Base-by-base conservation (phyloP, 2,113 vertebrate genomes). In the Myiagra hebetior region DNA sequence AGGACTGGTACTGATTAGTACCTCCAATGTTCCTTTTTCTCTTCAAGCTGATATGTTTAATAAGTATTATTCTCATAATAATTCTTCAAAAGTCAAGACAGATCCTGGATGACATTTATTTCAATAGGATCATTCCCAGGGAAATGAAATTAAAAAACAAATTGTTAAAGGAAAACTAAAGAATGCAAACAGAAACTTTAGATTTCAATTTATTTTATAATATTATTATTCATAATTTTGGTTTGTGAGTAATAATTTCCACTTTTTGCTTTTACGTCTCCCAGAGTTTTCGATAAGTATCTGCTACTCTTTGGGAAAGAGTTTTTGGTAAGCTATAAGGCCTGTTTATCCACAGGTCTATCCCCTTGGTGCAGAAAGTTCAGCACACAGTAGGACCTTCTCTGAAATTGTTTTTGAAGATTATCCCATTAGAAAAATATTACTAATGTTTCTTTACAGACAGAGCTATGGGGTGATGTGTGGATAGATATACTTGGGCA, bases 401-500 rank as follows among this genome's bases (percentile, higher is more conserved):
- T 53, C 62, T 78, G 41, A 82, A 78, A 52, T 3, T 30, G 5
- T 56, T 13, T 77, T 85, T 74, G 23, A 77, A 81, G 8, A 47
- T 78, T 55, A 42, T 26, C 33, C 35, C 26, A 50, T 44, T 30
- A 81, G 3, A 8, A 89, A 85, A 68, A 47, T 62, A 39, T 15
- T 44, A 44, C 3, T 52, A 21, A 35, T 20, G 3, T 64, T 59
- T 78, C 46, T 78, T 65, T 72, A 31, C 12, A 20, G 41, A 26
- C 17, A 59, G 26, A 68, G 5, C 12, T 41, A 8, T 3, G 5
- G 15, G 3, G 2, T 35, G 24, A 37, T 4, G 3, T 26, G 10
- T 59, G 15, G 28, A 42, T 30, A 76, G 47, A 56, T 16, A 2
- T 52, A 20, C 13, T 63, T 16, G 7, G 26, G 19, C 12, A 41